Base-by-base conservation (phyloP, 2,797 vertebrate species). In the Pseudocheirus occidentalis region DNA sequence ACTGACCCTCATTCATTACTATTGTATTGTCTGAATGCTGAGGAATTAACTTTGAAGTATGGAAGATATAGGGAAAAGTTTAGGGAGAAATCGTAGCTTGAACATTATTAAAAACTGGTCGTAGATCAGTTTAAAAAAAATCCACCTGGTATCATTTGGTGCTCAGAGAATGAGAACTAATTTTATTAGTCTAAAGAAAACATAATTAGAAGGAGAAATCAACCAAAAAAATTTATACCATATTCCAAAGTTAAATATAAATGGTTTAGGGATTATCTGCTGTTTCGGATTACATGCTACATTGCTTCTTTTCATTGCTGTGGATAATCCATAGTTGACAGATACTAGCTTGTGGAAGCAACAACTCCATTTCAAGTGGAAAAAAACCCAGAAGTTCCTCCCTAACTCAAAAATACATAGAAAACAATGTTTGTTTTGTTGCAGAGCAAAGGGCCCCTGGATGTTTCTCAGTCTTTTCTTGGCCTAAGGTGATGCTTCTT, bases 361-460 rank as follows among this genome's bases (percentile, higher is more conserved):
- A 50, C 73, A 87, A 87, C 73, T 87, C 40, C 73, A 46, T 93
- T 73, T 90, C 13, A 95, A 94, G 93, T 66, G n/a, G 27, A 62
- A 87, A 46, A 3, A 87, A 46, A 3, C 91, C 93, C 91, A 66
- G 28, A 4, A 52, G 62, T 90, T 81, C 81, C 16, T 90, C 54
- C 28, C 55, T 95, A 1, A 2, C 73, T 46, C 2, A 11, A 9
- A 24, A 87, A 46, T 87, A 46, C 11, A 46, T 50, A 87, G 21
- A 81, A 87, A 50, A 11, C 40, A 50, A 40, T 27, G 18, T 21
- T 56, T 59, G 46, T 46, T 87, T 46, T 87, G 40, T 46, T 87
- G 73, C 3, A 87, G 9, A 50, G 73, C 40, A 46, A 87, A 87
- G 40, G 21, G n/a, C 13, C 24, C 9, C 7, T 50, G n/a, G n/a